Percentiles rank a stretch among this genome's conserved stretches.
Evolutionary conservation across 2,113 vertebrate genomes (phyloP).

Genomic region (Xyrauchen texanus): DNA sequence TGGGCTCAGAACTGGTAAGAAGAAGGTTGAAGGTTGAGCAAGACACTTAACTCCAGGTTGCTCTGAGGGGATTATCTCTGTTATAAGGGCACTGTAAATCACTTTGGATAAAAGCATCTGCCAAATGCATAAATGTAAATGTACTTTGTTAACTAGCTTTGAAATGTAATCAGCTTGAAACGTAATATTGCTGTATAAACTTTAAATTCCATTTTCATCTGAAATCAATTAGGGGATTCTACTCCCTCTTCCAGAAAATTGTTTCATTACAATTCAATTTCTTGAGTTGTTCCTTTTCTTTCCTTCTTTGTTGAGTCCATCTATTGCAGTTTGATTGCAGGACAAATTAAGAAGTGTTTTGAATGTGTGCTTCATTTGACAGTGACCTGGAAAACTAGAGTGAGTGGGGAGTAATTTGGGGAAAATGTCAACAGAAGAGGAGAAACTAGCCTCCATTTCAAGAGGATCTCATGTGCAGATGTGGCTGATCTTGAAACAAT

Average conservation of each 20-base stretch:
- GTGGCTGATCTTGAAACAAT: no score
- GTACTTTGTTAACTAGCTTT: neutral
- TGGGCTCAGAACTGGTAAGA: no score
- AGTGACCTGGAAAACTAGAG: neutral
- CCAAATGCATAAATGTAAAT: no score
- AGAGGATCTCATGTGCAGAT: no score
- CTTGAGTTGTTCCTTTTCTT: constrained; percentile 41
- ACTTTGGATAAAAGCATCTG: no score
- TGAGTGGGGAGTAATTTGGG: neutral
- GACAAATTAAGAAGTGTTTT: constrained; percentile 60
- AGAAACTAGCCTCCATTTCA: neutral
- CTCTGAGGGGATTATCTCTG: no score
- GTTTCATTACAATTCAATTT: constrained; percentile 56
- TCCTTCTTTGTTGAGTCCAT: constrained; percentile 61
- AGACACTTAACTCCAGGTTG: no score
- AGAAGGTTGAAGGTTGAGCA: no score
- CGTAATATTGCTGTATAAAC: neutral
- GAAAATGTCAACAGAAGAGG: neutral
- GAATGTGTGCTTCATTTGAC: constrained; percentile 13
- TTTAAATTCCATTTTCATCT: neutral
- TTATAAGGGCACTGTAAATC: no score
- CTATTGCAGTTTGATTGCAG: constrained; percentile 66
- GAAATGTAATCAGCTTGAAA: neutral
- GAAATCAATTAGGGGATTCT: constrained; percentile 3
- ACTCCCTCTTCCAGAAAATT: constrained; percentile 57